phyloP scores from a whole-genome alignment of 1,140 invertebrate species.

The Brachystomella parvula region DNA sequence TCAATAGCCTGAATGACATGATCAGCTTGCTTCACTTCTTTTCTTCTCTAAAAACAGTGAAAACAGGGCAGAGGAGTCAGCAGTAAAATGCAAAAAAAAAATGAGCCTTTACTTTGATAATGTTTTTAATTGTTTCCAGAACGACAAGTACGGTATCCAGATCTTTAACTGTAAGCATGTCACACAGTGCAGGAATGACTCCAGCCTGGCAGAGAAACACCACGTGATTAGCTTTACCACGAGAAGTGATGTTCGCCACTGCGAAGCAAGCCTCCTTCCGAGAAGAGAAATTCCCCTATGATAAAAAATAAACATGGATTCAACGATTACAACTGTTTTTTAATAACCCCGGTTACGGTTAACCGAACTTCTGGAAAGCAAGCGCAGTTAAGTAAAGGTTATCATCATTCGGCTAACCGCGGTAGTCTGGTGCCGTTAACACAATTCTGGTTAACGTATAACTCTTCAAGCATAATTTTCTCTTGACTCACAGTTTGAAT shows the following conservation, averaged over 20 bases:
- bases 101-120: slow-evolving; percentile 45
- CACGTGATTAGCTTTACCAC: slow-evolving; percentile 61
- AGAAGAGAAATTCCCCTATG: slow-evolving; percentile 63
- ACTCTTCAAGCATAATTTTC: no score
- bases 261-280: slow-evolving; percentile 77
- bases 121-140: slow-evolving; percentile 57
- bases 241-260: slow-evolving; percentile 69
- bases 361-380: no score
- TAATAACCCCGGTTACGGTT: no score
- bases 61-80: background rate
- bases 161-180: slow-evolving; percentile 51
- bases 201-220: slow-evolving; percentile 52
- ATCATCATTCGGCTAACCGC: no score
- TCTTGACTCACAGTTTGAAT: slow-evolving; percentile 53
- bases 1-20: slow-evolving; percentile 52
- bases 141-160: slow-evolving; percentile 52
- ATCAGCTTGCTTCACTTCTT: slow-evolving; percentile 49
- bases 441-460: no score
- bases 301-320: no score
- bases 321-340: no score
- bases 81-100: background rate
- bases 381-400: no score
- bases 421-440: no score
- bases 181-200: slow-evolving; percentile 49
- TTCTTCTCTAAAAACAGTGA: slow-evolving; percentile 44